Conservation (phyloP, 2,113 vertebrate species). For the Notothenia coriiceps region DNA sequence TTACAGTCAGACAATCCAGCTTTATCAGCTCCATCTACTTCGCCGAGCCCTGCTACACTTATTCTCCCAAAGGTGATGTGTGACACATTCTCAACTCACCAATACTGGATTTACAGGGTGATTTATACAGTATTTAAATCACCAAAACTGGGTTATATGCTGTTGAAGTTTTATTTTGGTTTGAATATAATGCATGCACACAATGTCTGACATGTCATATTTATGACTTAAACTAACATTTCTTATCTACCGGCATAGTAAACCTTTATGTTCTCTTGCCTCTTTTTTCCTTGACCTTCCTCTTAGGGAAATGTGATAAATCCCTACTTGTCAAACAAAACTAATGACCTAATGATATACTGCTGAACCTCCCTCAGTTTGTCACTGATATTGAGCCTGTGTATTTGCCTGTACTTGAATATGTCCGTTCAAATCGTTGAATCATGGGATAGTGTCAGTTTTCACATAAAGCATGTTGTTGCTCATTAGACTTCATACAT, state of each 20-base stretch:
- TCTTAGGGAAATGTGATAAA: conserved; percentile 80
- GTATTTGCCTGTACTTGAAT: conserved; percentile 42
- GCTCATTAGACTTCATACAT: conserved; percentile 17
- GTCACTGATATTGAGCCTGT: conserved; percentile 19
- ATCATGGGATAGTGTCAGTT: neutral
- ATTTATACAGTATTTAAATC: conserved; percentile 69
- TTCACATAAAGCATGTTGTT: conserved; percentile 19
- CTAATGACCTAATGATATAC: conserved; percentile 85
- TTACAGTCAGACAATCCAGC: conserved; percentile 84
- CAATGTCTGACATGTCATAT: conserved; percentile 17
- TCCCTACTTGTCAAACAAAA: conserved; percentile 84
- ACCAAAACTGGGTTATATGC: conserved; percentile 25
- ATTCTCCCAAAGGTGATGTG: conserved; percentile 76
- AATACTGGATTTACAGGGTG: conserved; percentile 57
- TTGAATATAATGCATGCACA: conserved; percentile 4
- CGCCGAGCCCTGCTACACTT: conserved; percentile 70
- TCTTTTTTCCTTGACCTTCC: conserved; percentile 12
- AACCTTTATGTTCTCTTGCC: conserved; percentile 26
- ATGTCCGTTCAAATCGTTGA: conserved; percentile 29
- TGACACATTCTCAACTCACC: conserved; percentile 81
- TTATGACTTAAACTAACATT: conserved; percentile 21
- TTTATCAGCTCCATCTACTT: conserved; percentile 83
- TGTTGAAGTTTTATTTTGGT: conserved; percentile 30
- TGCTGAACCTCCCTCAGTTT: conserved; percentile 73
- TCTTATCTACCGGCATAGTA: conserved; percentile 6